Evolutionary conservation across 2,797 vertebrate species (phyloP), one percentile per base, ranked within the genome.

Genomic region (Meriones psammophilus): DNA sequence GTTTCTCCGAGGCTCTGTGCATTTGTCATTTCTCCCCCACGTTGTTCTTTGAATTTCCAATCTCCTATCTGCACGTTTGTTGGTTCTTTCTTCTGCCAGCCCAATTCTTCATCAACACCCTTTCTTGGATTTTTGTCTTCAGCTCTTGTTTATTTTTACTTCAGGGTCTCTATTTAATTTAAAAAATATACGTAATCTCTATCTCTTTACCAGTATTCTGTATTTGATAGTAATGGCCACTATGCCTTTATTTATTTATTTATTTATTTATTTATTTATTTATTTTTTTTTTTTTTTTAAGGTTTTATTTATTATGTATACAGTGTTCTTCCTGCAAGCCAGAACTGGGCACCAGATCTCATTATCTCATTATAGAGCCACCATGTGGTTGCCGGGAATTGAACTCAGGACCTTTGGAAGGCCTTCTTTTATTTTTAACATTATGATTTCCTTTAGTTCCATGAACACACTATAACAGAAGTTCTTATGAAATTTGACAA

Each of bases 221-320:
- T 58, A 89, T 94, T 95, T 96, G 62, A 79, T 83, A 91, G 87
- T n/a, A 73, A 36, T 42, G 69, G 36, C 85, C 66, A 64, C 68
- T 2, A 92, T 36, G 85, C 17, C n/a, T 56, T 56, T 56, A 56
- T 56, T 56, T 56, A 14, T 14, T 56, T 56, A 56, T 56, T n/a
- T n/a, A n/a, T n/a, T n/a, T n/a, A n/a, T n/a, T n/a, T n/a, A n/a
- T n/a, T n/a, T n/a, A n/a, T n/a, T n/a, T n/a, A n/a, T n/a, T n/a
- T n/a, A n/a, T n/a, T n/a, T n/a, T n/a, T n/a, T n/a, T n/a, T n/a
- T n/a, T n/a, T n/a, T 56, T 56, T 56, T 56, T 6, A 42, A 42
- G 56, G 56, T 56, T 56, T 56, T 17, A 42, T 42, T 42, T 42
- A 42, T 42, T 42, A 42, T 42, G 42, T 42, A 42, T 42, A 56